Evolutionary conservation across 2,888 invertebrate genomes (phyloP), one percentile per base, ranked within the genome.

Genomic region (Adelphocoris suturalis): DNA sequence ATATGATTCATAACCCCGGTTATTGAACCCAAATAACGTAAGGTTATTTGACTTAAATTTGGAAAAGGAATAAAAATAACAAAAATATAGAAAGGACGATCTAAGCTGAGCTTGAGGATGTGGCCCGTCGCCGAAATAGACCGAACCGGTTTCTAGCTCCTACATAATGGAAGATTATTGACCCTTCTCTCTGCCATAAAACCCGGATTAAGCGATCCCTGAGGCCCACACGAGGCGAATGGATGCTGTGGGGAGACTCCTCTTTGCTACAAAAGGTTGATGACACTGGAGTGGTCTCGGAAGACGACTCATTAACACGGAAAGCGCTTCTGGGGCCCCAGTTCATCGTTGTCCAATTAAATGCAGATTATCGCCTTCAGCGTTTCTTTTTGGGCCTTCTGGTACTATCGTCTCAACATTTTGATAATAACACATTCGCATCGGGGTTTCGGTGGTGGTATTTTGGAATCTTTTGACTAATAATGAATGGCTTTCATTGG

Each of bases 161-260:
- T 78, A 13, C 78, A 78, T 78, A 78, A 78, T 78, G 46, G 78
- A 68, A 78, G 78, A 78, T 46, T 78, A 78, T 78, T 78, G 78
- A 78, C 78, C 78, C 23, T 9, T 68, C 68, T 23, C 12, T 19
- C 23, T 13, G 46, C 78, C 78, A 78, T 78, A 78, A 78, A 78
- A 78, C 37, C 78, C 78, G 47, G 47, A 78, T 78, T 47, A 78
- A 47, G 28, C 78, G 46, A 78, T 46, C n/a, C 37, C 47, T 11
- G 61, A 61, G 61, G 61, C 68, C 68, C 68, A 68, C 46, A 78
- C 78, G 78, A 19, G 78, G 46, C 78, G 46, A 47, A 78, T n/a
- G 14, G 78, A 46, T 46, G 7, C 47, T 47, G 23, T 12, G 28
- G 14, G 76, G 7, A 76, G 47, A 1, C 11, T 16, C 47, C 47